These are phyloP conservation scores for Carettochelys insculpta DNA, from an alignment of 2,113 vertebrate species.

Conservation along the genomic window DNA sequence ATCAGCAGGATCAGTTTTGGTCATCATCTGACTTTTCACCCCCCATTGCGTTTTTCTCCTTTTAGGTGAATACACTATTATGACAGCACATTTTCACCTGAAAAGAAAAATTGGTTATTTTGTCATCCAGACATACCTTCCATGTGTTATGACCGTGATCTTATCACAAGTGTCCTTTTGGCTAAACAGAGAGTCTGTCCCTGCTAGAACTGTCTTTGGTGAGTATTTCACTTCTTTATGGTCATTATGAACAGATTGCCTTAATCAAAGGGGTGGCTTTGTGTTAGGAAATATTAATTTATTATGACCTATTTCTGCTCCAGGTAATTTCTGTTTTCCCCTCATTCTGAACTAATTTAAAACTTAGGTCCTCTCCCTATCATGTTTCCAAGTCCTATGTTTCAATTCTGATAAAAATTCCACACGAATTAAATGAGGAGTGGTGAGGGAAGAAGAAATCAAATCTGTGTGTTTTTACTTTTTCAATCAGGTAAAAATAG, in stretches of 20 bases:
- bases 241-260: fast-evolving
- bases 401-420: neutral
- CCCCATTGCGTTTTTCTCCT: neutral
- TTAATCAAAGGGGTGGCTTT: neutral
- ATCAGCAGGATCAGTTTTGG: neutral
- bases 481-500: neutral
- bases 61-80: constrained; percentile 94
- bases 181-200: constrained; percentile 97
- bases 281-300: neutral
- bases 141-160: constrained; percentile 98
- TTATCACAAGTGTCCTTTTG: constrained; percentile 97
- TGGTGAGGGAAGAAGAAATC: neutral
- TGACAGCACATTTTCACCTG: constrained; percentile 97
- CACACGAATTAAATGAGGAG: neutral
- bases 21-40: neutral
- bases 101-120: constrained; percentile 99
- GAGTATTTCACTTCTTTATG: constrained; percentile 70
- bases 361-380: neutral
- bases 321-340: neutral
- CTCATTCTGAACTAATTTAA: neutral
- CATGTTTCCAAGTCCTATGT: neutral
- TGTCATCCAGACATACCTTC: constrained; percentile 98
- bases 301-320: constrained; percentile 1
- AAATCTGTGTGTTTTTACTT: neutral
- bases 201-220: constrained; percentile 97